phyloP scores from a whole-genome alignment of 2,888 invertebrate species.

The Drosophila anomalata region DNA sequence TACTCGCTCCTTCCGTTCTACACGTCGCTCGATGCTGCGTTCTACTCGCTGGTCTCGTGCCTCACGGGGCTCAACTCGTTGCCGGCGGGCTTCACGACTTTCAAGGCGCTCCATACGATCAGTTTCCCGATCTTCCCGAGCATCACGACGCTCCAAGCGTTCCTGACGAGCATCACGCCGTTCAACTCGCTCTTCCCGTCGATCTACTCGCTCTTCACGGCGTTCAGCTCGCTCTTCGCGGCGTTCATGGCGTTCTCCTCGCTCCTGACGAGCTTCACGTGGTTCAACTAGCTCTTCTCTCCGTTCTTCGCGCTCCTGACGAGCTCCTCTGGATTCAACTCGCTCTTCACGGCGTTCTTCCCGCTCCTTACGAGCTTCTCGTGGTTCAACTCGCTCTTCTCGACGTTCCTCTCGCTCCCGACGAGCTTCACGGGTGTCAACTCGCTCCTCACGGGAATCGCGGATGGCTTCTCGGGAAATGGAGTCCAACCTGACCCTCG shows the following conservation, averaged over 20 bases:
- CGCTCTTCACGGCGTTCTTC: slow-evolving; percentile 1
- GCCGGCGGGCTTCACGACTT: background rate
- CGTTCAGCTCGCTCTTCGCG: background rate
- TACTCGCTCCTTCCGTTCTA: background rate
- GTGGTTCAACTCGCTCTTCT: background rate
- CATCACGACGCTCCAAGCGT: background rate
- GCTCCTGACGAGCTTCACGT: background rate
- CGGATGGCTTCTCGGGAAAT: background rate
- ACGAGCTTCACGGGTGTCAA: background rate
- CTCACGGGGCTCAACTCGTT: background rate
- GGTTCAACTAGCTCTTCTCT: background rate
- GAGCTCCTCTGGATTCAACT: background rate
- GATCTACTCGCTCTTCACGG: background rate
- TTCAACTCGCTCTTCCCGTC: background rate
- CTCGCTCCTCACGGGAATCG: background rate
- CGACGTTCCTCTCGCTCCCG: background rate
- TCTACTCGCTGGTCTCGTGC: background rate
- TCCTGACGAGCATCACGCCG: background rate
- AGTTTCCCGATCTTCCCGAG: background rate
- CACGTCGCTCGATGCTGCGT: background rate
- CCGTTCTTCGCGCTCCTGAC: slow-evolving; percentile 1
- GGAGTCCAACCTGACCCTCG: slow-evolving; percentile 8
- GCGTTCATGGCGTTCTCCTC: background rate
- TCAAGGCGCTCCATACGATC: background rate
- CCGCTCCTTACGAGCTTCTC: background rate